Evolutionary conservation across 1,140 invertebrate genomes (phyloP), one percentile per base, ranked within the genome.

Genomic region (Penaeus chinensis): DNA sequence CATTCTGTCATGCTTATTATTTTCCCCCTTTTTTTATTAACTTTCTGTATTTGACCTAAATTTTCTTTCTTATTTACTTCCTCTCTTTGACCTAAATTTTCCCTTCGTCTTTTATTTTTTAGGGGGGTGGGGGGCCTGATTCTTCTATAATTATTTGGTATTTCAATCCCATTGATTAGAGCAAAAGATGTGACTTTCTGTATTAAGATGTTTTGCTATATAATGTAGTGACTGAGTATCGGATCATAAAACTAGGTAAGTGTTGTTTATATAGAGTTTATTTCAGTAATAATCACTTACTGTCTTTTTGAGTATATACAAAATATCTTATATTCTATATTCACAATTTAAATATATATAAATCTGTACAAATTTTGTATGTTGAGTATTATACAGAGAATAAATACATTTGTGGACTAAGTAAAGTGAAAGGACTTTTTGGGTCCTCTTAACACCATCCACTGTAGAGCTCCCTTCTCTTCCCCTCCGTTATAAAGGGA

Each of bases 261-360:
- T 13, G 11, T 16, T 84, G 60, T 62, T 82, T 78, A 76, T 78
- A 83, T 66, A 62, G 20, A 60, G 27, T 87, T 87, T 83, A 82
- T 83, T 82, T 77, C 54, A 82, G 78, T 65, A 65, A 77, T 87
- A 87, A 77, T 87, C 60, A 82, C 13, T 77, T 65, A 85, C 74
- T 87, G 80, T 87, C 86, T 82, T 87, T 87, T 65, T 62, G 71
- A 66, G 37, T 87, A 87, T 87, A 62, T 87, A 87, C 86, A 87
- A 87, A 83, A 87, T 87, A 76, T 82, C 69, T 82, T 87, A 87
- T 32, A 16, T n/a, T 54, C 71, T 87, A 81, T 83, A 83, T 83
- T 83, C 86, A 87, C 71, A 83, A 82, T 82, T 87, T 82, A 82
- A 87, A 87, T 84, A 84, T 80, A 87, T 82, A 87, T 87, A 87